These are phyloP conservation scores for Calephelis perditalis DNA, from an alignment of 2,888 invertebrate genomes.

Conservation along the genomic window DNA sequence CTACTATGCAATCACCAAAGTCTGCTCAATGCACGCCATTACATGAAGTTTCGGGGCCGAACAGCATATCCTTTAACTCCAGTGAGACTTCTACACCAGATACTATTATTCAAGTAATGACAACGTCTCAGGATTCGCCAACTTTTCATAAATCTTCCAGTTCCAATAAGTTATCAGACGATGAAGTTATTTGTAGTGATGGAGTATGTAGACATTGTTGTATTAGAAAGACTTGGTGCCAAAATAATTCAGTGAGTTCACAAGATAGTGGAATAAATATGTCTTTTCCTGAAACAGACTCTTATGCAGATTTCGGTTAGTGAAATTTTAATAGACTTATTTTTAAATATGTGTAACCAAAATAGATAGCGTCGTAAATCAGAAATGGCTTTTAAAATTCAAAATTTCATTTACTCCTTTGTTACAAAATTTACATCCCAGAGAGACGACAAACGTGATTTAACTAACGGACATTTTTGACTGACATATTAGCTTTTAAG, in stretches of 20 bases:
- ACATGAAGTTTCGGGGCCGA: conserved; percentile 63
- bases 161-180: conserved; percentile 77
- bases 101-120: conserved; percentile 70
- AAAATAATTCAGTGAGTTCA: conserved; percentile 84
- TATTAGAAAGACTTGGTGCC: conserved; percentile 79
- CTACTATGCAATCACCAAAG: conserved; percentile 57
- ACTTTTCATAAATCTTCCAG: conserved; percentile 73
- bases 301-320: conserved; percentile 71
- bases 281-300: conserved; percentile 83
- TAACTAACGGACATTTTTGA: too few species aligned
- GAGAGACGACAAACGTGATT: too few species aligned
- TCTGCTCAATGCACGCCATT: conserved; percentile 64
- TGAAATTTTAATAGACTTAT: conserved; percentile 5
- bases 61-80: conserved; percentile 71
- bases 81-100: conserved; percentile 75
- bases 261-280: conserved; percentile 89
- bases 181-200: conserved; percentile 70
- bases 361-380: too few species aligned
- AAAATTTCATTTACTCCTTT: background rate
- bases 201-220: conserved; percentile 65
- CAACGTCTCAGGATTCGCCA: conserved; percentile 56
- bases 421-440: background rate
- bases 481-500: too few species aligned
- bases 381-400: too few species aligned
- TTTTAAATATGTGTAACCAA: too few species aligned